Evolutionary conservation across 2,888 invertebrate genomes (phyloP).

Genomic region (Melolontha melolontha): DNA sequence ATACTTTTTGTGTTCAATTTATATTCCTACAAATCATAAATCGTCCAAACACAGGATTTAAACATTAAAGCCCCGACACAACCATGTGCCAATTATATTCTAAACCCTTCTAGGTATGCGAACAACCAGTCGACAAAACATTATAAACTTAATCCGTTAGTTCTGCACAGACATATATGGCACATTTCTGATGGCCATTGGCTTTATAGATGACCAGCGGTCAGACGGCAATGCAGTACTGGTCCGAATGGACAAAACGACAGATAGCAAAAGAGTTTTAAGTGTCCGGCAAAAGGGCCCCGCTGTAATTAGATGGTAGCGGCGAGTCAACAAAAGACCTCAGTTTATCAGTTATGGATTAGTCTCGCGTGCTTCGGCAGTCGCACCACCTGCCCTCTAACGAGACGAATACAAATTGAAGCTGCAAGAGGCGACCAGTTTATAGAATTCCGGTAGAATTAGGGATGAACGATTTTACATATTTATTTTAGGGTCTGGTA

Average conservation of each 20-base stretch:
- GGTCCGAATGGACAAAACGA: slow-evolving; percentile 27
- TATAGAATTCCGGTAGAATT: slow-evolving; percentile 33
- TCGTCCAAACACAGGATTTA: slow-evolving; percentile 10
- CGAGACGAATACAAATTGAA: slow-evolving; percentile 54
- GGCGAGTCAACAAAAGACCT: slow-evolving; percentile 51
- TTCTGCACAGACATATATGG: slow-evolving; percentile 7
- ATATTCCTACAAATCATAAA: neutral
- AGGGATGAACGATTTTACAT: slow-evolving; percentile 5
- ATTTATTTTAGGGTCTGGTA: slow-evolving; percentile 19
- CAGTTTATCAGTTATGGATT: slow-evolving; percentile 58
- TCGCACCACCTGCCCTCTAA: slow-evolving; percentile 55
- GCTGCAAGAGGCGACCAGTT: slow-evolving; percentile 42
- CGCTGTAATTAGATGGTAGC: slow-evolving; percentile 51
- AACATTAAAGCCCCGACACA: slow-evolving; percentile 10
- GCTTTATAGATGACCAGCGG: slow-evolving; percentile 40
- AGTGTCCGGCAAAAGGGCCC: slow-evolving; percentile 45
- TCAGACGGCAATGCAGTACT: slow-evolving; percentile 13
- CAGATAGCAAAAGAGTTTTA: slow-evolving; percentile 46
- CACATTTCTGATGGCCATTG: slow-evolving; percentile 37
- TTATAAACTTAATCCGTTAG: slow-evolving; percentile 27
- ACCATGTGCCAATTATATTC: slow-evolving; percentile 22
- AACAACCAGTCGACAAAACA: slow-evolving; percentile 23
- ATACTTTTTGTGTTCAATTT: too few species aligned
- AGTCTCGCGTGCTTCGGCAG: slow-evolving; percentile 57
- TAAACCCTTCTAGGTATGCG: slow-evolving; percentile 3